These are phyloP conservation scores for Falco punctatus DNA, from an alignment of 2,113 vertebrate species.

Conservation along the genomic window DNA sequence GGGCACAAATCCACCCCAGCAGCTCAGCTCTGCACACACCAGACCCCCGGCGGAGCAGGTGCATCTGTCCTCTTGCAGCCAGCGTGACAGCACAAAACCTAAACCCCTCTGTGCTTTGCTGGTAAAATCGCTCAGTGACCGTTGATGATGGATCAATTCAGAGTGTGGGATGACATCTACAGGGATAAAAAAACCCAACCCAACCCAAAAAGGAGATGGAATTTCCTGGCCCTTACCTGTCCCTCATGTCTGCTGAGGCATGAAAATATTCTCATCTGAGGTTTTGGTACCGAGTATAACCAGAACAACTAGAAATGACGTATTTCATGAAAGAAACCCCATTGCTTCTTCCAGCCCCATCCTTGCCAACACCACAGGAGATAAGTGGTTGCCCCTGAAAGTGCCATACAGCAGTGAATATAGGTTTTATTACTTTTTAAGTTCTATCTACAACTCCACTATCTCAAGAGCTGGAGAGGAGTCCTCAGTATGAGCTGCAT, in stretches of 20 bases:
- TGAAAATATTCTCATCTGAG: not conserved
- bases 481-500: constrained; percentile 13
- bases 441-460: constrained; percentile 40
- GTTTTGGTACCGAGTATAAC: not conserved
- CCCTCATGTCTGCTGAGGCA: not conserved
- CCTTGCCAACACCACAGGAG: not conserved
- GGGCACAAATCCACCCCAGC: not conserved
- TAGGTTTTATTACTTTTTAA: constrained; percentile 21
- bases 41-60: not conserved
- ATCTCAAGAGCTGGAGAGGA: constrained; percentile 32
- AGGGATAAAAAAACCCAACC: not conserved
- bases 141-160: not conserved
- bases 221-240: not conserved
- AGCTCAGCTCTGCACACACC: not conserved
- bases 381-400: not conserved
- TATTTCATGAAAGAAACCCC: not conserved
- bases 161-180: not conserved
- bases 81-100: not conserved
- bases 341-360: not conserved
- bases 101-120: not conserved
- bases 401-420: not conserved
- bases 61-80: not conserved
- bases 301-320: not conserved
- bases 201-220: not conserved
- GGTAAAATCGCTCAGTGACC: not conserved